A percentile compares a stretch with the other conserved stretches of the same genome.
phyloP scores from a whole-genome alignment of 2,797 vertebrate genomes.

The Rhadinocentrus ornatus region DNA sequence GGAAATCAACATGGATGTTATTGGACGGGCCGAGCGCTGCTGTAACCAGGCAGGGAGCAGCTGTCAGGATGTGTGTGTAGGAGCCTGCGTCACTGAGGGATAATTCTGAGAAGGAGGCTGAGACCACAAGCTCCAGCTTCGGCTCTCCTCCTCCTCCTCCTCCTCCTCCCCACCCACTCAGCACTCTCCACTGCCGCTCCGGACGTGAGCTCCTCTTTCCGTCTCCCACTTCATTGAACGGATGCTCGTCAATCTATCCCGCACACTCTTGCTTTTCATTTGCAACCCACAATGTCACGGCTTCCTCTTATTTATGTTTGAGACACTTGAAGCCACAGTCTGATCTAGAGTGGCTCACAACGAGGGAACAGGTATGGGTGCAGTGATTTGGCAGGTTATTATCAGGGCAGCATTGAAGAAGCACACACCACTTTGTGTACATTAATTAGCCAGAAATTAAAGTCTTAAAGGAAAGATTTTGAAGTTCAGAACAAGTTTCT shows the following conservation, averaged over 20 bases:
- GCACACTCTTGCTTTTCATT: slow-evolving; percentile 40
- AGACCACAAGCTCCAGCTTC: slow-evolving; percentile 72
- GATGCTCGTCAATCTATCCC: slow-evolving; percentile 33
- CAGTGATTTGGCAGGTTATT: neutral
- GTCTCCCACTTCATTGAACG: slow-evolving; percentile 60
- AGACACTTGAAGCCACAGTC: neutral
- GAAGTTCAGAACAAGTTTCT: neutral
- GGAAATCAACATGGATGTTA: slow-evolving; percentile 77
- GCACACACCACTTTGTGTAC: neutral
- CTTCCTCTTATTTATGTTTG: slow-evolving; percentile 24
- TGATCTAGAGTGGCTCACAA: neutral
- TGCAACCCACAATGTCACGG: slow-evolving; percentile 27
- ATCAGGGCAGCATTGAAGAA: neutral
- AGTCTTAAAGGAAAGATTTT: neutral
- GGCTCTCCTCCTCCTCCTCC: slow-evolving; percentile 61
- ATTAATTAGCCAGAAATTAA: neutral
- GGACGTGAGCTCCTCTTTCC: slow-evolving; percentile 65
- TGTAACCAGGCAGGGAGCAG: slow-evolving; percentile 82
- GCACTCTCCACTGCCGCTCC: slow-evolving; percentile 67
- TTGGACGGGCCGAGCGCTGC: slow-evolving; percentile 71
- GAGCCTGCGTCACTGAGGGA: slow-evolving; percentile 81
- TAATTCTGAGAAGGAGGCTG: slow-evolving; percentile 78
- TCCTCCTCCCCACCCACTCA: slow-evolving; percentile 73
- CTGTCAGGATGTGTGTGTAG: slow-evolving; percentile 85
- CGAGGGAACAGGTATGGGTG: slow-evolving; percentile 5